Base-by-base conservation (phyloP, 2,113 vertebrate genomes). In the Pitta sordida region DNA sequence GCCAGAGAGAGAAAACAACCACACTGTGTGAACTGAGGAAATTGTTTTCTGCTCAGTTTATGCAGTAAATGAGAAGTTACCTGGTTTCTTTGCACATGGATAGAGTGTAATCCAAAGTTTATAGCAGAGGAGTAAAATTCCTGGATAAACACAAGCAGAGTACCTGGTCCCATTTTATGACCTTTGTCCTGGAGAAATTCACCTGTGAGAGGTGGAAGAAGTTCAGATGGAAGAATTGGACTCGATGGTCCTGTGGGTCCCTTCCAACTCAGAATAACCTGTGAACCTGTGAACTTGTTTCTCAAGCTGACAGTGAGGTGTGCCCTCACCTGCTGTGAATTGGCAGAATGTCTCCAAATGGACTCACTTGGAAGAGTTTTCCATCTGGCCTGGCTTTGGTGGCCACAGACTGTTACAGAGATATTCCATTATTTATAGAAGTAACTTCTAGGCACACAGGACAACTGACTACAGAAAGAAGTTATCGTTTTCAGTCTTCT, bases 111-210 rank as follows among this genome's bases (percentile, higher is more conserved):
- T 22, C 10, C 55, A 75, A 32, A 43, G 17, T 30, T 44, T 86
- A 16, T 7, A 49, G 23, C 11, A 34, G 29, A 77, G 68, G 11
- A 39, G 5, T 30, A 39, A 21, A 29, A 27, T 32, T 56, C 22
- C 60, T 69, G 36, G 24, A 39, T 64, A 51, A 76, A 48, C 0
- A 0, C 17, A 34, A 11, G 7, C 48, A 26, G 19, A 1, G 1
- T 34, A 44, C 15, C 29, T 79, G 34, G 13, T 48, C 83, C 5
- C 14, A n/a, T 65, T 76, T 41, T 37, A 29, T 32, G 36, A 32
- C 9, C 3, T 8, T 36, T 59, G 56, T 4, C 24, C 11, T 29
- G 27, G 6, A 2, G 1, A 37, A 39, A 63, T 44, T 76, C n/a
- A 64, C 21, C 32, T 43, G 9, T 15, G 52, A 59, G 44, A 41